phyloP scores from a whole-genome alignment of 2,797 vertebrate species.

The Jordanella pulchra region DNA sequence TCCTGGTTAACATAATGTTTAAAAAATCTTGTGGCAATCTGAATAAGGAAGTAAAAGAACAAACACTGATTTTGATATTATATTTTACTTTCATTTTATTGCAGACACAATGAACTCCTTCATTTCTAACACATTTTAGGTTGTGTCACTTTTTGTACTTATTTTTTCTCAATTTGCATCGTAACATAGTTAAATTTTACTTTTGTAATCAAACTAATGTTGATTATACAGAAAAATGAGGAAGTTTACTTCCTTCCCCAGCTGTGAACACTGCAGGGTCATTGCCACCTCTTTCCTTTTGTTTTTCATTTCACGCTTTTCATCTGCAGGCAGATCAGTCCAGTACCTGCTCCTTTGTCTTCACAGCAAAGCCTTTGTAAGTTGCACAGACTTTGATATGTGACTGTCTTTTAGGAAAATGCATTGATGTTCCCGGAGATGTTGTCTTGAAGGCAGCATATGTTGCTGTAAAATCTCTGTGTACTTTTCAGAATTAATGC shows the following conservation, averaged over 20 bases:
- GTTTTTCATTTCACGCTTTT: slow-evolving; percentile 3
- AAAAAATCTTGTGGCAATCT: background rate
- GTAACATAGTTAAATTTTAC: background rate
- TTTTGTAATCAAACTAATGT: background rate
- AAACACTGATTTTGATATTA: background rate
- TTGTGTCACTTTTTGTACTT: background rate
- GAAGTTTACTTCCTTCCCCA: background rate
- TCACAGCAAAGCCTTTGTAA: slow-evolving; percentile 1
- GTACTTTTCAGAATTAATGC: slow-evolving; percentile 1
- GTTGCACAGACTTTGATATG: background rate
- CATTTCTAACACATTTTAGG: background rate
- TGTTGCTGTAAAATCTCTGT: slow-evolving; percentile 9
- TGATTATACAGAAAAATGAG: background rate
- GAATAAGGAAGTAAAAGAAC: background rate
- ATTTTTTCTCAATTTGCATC: background rate
- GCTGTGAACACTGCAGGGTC: background rate
- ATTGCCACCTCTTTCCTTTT: background rate
- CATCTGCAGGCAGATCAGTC: slow-evolving; percentile 3
- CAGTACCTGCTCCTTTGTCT: background rate
- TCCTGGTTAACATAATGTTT: background rate
- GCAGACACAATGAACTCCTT: no score
- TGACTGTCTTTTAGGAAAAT: background rate
- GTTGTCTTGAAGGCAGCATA: background rate
- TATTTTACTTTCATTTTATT: background rate
- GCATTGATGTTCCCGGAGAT: background rate